Evolutionary conservation across 2,797 vertebrate genomes (phyloP).

Genomic region (Cossypha niveicapilla): DNA sequence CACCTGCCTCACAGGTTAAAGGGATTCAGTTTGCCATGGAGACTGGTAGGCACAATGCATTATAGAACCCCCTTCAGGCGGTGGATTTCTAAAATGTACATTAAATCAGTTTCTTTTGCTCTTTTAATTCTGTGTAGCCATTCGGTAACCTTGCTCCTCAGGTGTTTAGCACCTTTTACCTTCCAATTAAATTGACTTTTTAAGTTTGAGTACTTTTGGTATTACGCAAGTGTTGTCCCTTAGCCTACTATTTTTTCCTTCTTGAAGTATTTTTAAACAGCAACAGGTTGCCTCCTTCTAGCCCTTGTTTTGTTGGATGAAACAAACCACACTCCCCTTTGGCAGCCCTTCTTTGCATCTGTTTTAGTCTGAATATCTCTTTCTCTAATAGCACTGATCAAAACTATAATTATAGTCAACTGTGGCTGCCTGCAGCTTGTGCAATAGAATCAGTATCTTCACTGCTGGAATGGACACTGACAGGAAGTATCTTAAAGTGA

Average conservation of each 20-base stretch:
- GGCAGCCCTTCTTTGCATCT: slow-evolving; percentile 32
- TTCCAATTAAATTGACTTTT: neutral
- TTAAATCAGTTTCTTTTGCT: neutral
- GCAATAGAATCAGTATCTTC: neutral
- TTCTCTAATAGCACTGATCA: neutral
- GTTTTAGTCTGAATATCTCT: slow-evolving; percentile 2
- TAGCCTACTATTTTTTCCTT: neutral
- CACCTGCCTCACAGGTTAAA: neutral
- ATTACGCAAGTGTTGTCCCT: neutral
- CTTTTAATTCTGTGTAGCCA: neutral
- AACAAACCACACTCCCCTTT: neutral
- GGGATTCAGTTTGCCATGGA: neutral
- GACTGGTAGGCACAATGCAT: neutral
- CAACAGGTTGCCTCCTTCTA: neutral
- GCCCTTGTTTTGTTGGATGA: neutral
- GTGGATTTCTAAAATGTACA: neutral
- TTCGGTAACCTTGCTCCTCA: neutral
- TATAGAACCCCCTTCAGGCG: neutral
- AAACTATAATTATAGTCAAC: slow-evolving; percentile 9
- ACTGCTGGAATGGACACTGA: neutral
- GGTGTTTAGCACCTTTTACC: neutral
- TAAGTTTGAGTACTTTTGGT: neutral
- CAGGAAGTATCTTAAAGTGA: neutral
- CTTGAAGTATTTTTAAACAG: neutral
- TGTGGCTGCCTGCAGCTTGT: neutral